Evolutionary conservation across 2,888 invertebrate genomes (phyloP), one percentile per base, ranked within the genome.

Genomic region (Agonopterix heracliana): DNA sequence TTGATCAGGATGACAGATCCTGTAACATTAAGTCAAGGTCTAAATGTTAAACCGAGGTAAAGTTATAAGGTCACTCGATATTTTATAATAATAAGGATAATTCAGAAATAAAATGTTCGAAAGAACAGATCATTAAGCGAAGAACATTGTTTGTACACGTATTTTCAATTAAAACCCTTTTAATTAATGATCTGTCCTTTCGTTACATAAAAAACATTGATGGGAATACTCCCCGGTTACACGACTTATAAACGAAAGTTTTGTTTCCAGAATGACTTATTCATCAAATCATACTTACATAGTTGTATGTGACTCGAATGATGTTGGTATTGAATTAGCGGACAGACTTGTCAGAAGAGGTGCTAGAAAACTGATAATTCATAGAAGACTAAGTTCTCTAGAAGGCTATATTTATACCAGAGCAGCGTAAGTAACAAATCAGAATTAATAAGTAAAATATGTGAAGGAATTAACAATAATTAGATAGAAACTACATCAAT

Each of bases 361-460:
- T 9, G 78, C 61, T 0, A 69, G 61, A 34, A 76, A 71, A 8
- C 49, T 79, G 7, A 46, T 74, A 1, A 34, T 79, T 3, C 61
- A 74, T 41, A 45, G 61, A 2, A 64, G 60, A 47, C 48, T 63
- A 7, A 68, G 63, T 45, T 44, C 43, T 3, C 51, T 71, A n/a
- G 56, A 59, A 40, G 77, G 74, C 34, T 78, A 77, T 48, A 58
- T 71, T 45, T 60, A 66, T 3, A 58, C 60, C 0, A 77, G 73
- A 49, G 57, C 71, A 36, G 36, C 51, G 77, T 78, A 56, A 67
- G 74, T 74, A 48, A 41, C 41, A n/a, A 38, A n/a, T 9, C n/a
- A 17, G 17, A 2, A 17, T 17, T 17, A 3, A 17, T 2, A 17
- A 17, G 17, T 17, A 17, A 17, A 17, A 3, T 2, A 17, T 3